These are phyloP conservation scores for Elymnias hypermnestra DNA, from an alignment of 1,140 invertebrate genomes.

Conservation along the genomic window DNA sequence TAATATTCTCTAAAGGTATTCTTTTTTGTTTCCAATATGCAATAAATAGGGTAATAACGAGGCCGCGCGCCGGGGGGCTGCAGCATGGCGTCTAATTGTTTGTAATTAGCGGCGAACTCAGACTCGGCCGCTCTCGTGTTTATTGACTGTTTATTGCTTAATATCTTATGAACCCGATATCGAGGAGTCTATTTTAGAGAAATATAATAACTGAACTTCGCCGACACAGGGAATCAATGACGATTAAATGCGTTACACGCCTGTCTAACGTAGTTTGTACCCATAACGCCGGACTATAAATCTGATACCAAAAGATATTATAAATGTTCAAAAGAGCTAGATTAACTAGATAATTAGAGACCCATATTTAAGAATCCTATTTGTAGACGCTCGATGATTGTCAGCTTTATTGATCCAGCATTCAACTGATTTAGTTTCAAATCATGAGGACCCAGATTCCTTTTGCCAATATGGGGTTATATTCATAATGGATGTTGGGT, in stretches of 20 bases:
- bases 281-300: too few relatives aligned
- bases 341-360: too few relatives aligned
- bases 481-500: too few relatives aligned
- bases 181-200: conserved; percentile 24
- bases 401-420: too few relatives aligned
- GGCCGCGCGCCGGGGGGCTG: conserved; percentile 26
- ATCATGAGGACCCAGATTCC: too few relatives aligned
- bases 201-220: conserved; percentile 11
- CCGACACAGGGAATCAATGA: conserved; percentile 20
- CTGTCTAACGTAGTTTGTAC: conserved; percentile 1
- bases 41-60: conserved; percentile 43
- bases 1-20: conserved; percentile 2
- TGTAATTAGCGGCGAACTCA: conserved; percentile 43
- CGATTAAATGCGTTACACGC: conserved; percentile 14
- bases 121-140: conserved; percentile 29
- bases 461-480: too few relatives aligned
- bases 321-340: too few relatives aligned
- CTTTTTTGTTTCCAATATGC: conserved; percentile 56
- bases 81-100: conserved; percentile 48
- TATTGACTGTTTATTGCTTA: conserved; percentile 65
- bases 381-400: too few relatives aligned
- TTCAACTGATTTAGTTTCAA: too few relatives aligned
- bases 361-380: too few relatives aligned
- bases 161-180: conserved; percentile 32
- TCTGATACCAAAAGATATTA: too few relatives aligned